Base-by-base conservation (phyloP, 92 coral and sea anemone genomes). In the Chrysogorgia sp. region DNA sequence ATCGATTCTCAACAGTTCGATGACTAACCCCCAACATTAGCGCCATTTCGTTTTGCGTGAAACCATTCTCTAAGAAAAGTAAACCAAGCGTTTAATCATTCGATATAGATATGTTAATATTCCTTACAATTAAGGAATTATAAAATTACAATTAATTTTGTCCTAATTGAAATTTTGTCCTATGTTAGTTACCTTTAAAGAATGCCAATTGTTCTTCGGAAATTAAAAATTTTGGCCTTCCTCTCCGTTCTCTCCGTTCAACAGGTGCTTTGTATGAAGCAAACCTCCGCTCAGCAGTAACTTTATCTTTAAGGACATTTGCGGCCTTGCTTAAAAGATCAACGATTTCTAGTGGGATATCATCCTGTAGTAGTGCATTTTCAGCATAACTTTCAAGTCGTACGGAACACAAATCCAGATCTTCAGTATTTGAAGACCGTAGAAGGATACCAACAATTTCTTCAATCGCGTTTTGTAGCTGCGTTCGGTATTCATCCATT, bases 1-100 rank as follows among this genome's bases (percentile, higher is more conserved):
- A 47, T 0, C 82, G 60, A 61, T 77, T 83, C 59, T 87, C 87
- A 17, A 82, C 81, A 21, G 87, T 86, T 52, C 90, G 61, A 47
- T 78, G 62, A 61, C 87, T 83, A 8, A 87, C 87, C 15, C 87
- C 87, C 24, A 83, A 87, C 90, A 87, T 87, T 0, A 78, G 32
- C 40, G 90, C 87, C 61, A 87, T 87, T 21, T 83, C 90, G 61
- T 30, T 34, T 19, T 83, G 58, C 19, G 81, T 82, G 24, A 83
- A 87, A 20, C 76, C 43, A 74, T 87, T 83, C 30, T 78, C 90
- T n/a, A n/a, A n/a, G n/a, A n/a, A n/a, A n/a, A n/a, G n/a, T n/a
- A n/a, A n/a, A n/a, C n/a, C n/a, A n/a, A n/a, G n/a, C n/a, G n/a
- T n/a, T n/a, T n/a, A n/a, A n/a, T n/a, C n/a, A n/a, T n/a, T n/a